Evolutionary conservation across 2,888 invertebrate genomes (phyloP).

Genomic region (Agrochola lota): DNA sequence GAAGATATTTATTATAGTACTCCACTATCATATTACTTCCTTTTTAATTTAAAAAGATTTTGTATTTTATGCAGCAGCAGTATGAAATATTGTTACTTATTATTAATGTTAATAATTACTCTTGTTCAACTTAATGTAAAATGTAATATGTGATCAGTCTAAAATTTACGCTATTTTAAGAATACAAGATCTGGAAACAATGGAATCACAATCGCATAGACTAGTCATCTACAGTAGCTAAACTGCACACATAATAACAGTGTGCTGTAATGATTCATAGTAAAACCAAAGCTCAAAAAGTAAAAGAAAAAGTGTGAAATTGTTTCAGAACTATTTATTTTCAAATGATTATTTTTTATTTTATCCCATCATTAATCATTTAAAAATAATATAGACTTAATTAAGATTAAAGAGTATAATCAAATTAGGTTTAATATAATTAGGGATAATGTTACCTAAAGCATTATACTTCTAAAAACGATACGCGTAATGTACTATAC

Average conservation of each 20-base stretch:
- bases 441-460: conserved; percentile 42
- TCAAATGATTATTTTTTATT: conserved; percentile 35
- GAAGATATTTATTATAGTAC: conserved; percentile 23
- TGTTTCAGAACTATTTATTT: conserved; percentile 58
- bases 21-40: background rate
- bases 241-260: conserved; percentile 30
- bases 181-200: conserved; percentile 22
- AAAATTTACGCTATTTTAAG: conserved; percentile 17
- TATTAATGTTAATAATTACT: background rate
- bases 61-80: conserved; percentile 23
- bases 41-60: conserved; percentile 30
- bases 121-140: conserved; percentile 21
- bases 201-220: conserved; percentile 56
- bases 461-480: conserved; percentile 20
- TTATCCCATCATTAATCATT: conserved; percentile 31
- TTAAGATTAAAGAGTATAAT: conserved; percentile 26
- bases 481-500: conserved; percentile 23
- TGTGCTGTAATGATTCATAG: conserved; percentile 49
- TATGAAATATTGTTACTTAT: background rate
- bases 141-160: conserved; percentile 9
- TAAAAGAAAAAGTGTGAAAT: conserved; percentile 63
- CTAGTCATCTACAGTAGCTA: conserved; percentile 61
- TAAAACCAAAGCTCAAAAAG: conserved; percentile 74
- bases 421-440: conserved; percentile 13
- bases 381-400: conserved; percentile 39